Percentiles rank a stretch among this genome's conserved stretches.
These are phyloP conservation scores for Yponomeuta evonymella DNA, from an alignment of 2,888 invertebrate species.

Conservation along the genomic window DNA sequence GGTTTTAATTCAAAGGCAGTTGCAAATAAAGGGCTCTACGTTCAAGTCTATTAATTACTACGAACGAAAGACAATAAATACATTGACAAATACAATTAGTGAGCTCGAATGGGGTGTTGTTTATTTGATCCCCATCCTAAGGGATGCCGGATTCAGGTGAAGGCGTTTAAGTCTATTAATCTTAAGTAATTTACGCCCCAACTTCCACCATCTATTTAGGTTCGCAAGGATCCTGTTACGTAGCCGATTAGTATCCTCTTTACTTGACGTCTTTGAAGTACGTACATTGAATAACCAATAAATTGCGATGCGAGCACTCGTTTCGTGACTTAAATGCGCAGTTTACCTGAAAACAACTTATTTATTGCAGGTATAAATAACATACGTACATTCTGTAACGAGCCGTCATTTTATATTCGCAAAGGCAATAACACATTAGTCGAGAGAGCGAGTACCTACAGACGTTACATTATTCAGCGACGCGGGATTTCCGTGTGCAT, in stretches of 20 bases:
- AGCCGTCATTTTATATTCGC: background rate
- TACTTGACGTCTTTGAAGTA: background rate
- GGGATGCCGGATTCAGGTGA: slow-evolving; percentile 16
- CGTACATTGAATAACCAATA: background rate
- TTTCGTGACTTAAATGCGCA: background rate
- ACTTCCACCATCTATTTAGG: slow-evolving; percentile 13
- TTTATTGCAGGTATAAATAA: background rate
- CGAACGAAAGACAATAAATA: slow-evolving; percentile 16
- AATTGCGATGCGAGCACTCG: background rate
- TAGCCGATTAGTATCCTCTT: slow-evolving; percentile 11
- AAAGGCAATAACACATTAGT: background rate
- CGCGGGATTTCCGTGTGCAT: slow-evolving; percentile 10
- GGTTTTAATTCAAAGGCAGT: background rate
- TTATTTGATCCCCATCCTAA: slow-evolving; percentile 13
- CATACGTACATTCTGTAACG: background rate
- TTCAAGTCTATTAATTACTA: slow-evolving; percentile 11
- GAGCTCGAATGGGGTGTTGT: slow-evolving; percentile 13
- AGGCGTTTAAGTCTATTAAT: slow-evolving; percentile 18
- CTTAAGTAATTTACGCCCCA: slow-evolving; percentile 17
- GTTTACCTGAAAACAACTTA: background rate
- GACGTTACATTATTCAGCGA: slow-evolving; percentile 1
- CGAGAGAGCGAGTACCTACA: background rate
- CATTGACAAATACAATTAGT: slow-evolving; percentile 19
- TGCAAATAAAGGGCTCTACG: background rate
- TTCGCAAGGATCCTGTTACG: slow-evolving; percentile 11